Conservation (phyloP, 2,888 invertebrate species). For the Pammene aurita region DNA sequence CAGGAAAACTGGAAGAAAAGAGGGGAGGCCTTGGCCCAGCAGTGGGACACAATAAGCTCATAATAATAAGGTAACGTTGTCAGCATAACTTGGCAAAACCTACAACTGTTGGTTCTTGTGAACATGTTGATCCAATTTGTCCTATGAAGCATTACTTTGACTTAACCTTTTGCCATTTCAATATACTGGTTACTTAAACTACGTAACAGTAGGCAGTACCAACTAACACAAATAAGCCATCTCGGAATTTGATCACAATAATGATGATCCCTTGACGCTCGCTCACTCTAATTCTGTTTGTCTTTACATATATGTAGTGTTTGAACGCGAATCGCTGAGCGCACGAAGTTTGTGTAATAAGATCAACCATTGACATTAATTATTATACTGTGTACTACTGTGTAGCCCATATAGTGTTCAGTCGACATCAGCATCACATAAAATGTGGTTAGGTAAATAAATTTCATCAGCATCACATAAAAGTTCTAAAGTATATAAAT, state of each 20-base stretch:
- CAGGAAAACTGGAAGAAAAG: too few species aligned
- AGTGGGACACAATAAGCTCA: too few species aligned
- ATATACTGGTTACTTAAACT: background rate
- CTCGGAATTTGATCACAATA: slow-evolving; percentile 33
- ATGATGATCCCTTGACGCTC: slow-evolving; percentile 25
- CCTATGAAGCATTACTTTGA: too few species aligned
- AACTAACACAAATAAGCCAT: slow-evolving; percentile 30
- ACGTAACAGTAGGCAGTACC: background rate
- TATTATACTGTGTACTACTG: background rate
- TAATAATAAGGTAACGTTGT: too few species aligned
- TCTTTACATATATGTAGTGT: slow-evolving; percentile 24
- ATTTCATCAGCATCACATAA: background rate
- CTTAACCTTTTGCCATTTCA: too few species aligned
- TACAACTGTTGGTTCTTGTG: too few species aligned
- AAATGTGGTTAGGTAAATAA: too few species aligned
- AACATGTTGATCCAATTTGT: too few species aligned
- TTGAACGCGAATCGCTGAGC: slow-evolving; percentile 21
- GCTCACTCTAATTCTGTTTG: slow-evolving; percentile 32
- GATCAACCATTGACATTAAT: slow-evolving; percentile 17
- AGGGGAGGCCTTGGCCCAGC: too few species aligned
- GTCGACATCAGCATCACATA: background rate
- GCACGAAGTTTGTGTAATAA: slow-evolving; percentile 20
- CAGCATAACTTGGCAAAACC: too few species aligned
- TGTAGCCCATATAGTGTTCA: background rate
- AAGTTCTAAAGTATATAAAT: too few species aligned